Conservation (phyloP, 2,888 invertebrate genomes). For the Leucania comma region DNA sequence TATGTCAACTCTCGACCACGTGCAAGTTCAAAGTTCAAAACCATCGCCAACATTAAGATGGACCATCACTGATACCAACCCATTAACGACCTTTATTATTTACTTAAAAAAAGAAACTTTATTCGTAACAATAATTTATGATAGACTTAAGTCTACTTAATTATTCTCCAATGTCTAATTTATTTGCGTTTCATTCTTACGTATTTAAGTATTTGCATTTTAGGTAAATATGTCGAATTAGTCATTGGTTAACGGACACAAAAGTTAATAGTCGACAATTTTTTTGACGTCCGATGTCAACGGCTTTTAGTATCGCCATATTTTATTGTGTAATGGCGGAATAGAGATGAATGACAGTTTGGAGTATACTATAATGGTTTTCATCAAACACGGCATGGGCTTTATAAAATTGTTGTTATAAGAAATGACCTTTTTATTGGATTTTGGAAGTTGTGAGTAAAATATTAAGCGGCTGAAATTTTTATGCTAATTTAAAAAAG, state of each 20-base stretch:
- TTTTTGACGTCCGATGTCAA: conserved; percentile 58
- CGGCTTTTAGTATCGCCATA: conserved; percentile 51
- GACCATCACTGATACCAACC: conserved; percentile 18
- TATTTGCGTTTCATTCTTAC: conserved; percentile 59
- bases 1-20: conserved; percentile 37
- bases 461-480: background rate
- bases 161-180: conserved; percentile 62
- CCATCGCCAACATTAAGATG: conserved; percentile 25
- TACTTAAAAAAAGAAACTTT: conserved; percentile 51
- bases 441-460: background rate
- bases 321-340: conserved; percentile 37
- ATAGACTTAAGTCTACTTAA: conserved; percentile 55
- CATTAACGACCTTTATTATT: conserved; percentile 54
- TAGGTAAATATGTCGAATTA: conserved; percentile 64
- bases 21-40: conserved; percentile 51
- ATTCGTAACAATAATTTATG: conserved; percentile 58
- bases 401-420: background rate
- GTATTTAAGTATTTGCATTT: conserved; percentile 58
- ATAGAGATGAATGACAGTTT: conserved; percentile 14
- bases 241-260: conserved; percentile 62
- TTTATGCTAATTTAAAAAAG: too few species aligned
- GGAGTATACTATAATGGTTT: conserved; percentile 2
- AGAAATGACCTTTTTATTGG: background rate
- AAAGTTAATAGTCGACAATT: conserved; percentile 47
- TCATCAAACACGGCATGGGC: conserved; percentile 1